A percentile compares a stretch with the other conserved stretches of the same genome.
These are phyloP conservation scores for Nephrotoma appendiculata DNA, from an alignment of 2,888 invertebrate species.

Conservation along the genomic window DNA sequence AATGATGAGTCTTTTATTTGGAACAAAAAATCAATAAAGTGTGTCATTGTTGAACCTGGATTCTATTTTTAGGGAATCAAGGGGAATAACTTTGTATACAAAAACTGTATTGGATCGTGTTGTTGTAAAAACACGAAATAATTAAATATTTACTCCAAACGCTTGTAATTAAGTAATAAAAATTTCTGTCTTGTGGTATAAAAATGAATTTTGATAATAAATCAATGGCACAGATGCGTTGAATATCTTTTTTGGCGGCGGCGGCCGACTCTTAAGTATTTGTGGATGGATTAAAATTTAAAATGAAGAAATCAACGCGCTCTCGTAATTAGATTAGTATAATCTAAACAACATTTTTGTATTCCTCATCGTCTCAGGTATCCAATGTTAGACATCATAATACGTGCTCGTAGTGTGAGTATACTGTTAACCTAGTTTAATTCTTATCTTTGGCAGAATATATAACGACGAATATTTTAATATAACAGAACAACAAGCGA, in stretches of 20 bases:
- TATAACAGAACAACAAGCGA: neutral
- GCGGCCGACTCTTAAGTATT: neutral
- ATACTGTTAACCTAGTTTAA: neutral
- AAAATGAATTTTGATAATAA: neutral
- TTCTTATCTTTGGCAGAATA: neutral
- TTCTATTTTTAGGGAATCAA: neutral
- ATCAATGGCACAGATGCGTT: neutral
- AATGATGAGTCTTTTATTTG: neutral
- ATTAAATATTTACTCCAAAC: neutral
- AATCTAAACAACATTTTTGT: neutral
- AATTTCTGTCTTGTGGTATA: neutral
- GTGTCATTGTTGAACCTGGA: neutral
- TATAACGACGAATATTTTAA: neutral
- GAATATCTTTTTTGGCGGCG: neutral
- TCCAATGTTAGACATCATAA: neutral
- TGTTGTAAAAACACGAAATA: neutral
- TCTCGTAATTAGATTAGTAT: neutral
- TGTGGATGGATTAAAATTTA: neutral
- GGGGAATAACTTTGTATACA: neutral
- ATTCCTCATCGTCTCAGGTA: neutral
- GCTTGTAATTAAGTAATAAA: neutral
- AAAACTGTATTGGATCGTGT: neutral
- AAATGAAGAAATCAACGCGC: neutral
- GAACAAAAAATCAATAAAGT: neutral
- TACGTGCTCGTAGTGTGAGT: neutral